phyloP scores from a whole-genome alignment of 2,888 invertebrate genomes.

The Amiota minor region DNA sequence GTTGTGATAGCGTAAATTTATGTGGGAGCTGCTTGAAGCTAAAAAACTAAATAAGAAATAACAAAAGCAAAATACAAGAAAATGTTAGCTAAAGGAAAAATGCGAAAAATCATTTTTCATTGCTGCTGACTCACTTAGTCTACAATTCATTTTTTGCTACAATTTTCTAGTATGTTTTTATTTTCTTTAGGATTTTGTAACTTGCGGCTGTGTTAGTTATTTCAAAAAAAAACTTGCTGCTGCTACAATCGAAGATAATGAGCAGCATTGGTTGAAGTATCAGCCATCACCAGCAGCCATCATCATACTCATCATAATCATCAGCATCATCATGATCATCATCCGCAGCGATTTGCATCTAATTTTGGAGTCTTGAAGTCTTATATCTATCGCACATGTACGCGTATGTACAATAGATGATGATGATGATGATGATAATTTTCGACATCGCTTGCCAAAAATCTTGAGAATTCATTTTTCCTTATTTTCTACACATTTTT shows the following conservation, averaged over 20 bases:
- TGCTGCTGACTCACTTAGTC: constrained; percentile 15
- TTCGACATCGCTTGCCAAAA: too few relatives aligned
- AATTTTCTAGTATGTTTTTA: constrained; percentile 6
- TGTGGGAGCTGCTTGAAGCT: constrained; percentile 22
- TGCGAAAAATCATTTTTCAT: constrained; percentile 28
- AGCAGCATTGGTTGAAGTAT: not conserved
- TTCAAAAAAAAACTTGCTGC: constrained; percentile 14
- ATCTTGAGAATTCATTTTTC: not conserved
- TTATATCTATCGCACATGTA: too few relatives aligned
- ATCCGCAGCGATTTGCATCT: constrained; percentile 13
- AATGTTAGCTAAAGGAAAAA: not conserved
- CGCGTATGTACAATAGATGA: too few relatives aligned
- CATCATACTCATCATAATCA: not conserved
- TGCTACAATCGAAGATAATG: constrained; percentile 1
- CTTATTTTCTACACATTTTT: not conserved
- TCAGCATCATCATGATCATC: not conserved
- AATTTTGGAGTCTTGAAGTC: constrained; percentile 3
- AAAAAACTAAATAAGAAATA: not conserved
- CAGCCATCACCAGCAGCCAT: not conserved
- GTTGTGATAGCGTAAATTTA: constrained; percentile 22
- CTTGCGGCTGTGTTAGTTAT: constrained; percentile 21
- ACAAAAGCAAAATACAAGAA: too few relatives aligned
- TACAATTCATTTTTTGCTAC: not conserved
- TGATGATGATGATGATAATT: not conserved
- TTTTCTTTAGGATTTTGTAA: constrained; percentile 3